Base-by-base conservation (phyloP, 2,888 invertebrate genomes). In the Zeuzera pyrina region DNA sequence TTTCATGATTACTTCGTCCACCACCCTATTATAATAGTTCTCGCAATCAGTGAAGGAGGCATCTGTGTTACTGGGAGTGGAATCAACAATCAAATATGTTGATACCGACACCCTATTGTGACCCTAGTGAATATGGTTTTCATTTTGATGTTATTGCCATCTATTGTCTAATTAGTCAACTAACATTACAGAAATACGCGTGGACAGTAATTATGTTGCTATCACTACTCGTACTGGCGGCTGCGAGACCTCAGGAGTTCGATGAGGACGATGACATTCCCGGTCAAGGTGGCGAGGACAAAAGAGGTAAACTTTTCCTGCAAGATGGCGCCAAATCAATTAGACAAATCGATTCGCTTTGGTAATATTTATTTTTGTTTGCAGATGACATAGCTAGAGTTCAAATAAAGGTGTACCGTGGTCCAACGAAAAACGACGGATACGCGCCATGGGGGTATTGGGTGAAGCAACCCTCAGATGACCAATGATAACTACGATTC, bases 391-490 rank as follows among this genome's bases (percentile, higher is more conserved):
- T 84, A 8, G 87, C 86, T 2, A 67, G 90, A 31, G 90, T 91
- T 1, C 90, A 90, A 70, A 90, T 91, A 41, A 91, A 91, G 65
- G 90, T 91, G 23, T 91, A 90, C 67, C 68, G 91, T 41, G 91
- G 91, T 0, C 90, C 91, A 0, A 86, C 88, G 1, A 87, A 87
- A 45, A 77, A 86, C 41, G 87, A 86, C 36, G 83, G 86, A 13
- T 88, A 87, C 49, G 90, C 90, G 2, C 89, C 90, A 0, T 89
- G 90, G 87, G 90, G 90, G 2, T 90, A 87, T 59, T 90, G 89
- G 90, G 88, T 89, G 16, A 89, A 89, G 43, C 89, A 90, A 50
- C 89, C 90, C 2, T 86, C 88, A 0, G 89, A 89, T 45, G 87
- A 88, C 31, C 62, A 85, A 16, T 10, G n/a, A n/a, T n/a, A n/a